phyloP scores from a whole-genome alignment of 2,797 vertebrate species.

The Sebastes hopkinsi region DNA sequence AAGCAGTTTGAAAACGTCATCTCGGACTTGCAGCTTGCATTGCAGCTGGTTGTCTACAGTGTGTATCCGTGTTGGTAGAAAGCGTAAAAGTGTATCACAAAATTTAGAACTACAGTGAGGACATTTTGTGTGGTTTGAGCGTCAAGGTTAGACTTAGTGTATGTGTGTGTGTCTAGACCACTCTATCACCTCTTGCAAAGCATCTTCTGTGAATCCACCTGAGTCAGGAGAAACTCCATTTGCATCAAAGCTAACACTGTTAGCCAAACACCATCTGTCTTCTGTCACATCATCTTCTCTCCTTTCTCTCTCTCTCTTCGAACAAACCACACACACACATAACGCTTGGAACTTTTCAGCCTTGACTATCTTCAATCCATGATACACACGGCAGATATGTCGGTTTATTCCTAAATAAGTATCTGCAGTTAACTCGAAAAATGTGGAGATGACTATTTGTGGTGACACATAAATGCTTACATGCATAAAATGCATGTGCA shows the following conservation, averaged over 20 bases:
- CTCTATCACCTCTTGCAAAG: background rate
- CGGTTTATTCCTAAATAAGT: background rate
- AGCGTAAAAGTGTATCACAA: background rate
- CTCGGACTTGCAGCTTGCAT: background rate
- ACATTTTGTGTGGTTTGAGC: background rate
- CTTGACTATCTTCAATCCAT: background rate
- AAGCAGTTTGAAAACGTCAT: too few species aligned
- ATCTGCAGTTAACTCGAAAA: slow-evolving; percentile 24
- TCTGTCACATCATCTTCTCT: background rate
- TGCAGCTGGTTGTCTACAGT: background rate
- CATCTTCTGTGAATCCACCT: background rate
- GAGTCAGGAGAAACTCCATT: background rate
- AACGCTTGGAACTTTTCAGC: background rate
- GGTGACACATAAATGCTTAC: slow-evolving; percentile 28
- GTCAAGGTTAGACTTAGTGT: background rate
- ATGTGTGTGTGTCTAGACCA: background rate
- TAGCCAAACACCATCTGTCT: slow-evolving; percentile 6
- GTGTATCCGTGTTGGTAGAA: background rate
- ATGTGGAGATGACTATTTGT: slow-evolving; percentile 2
- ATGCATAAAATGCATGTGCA: slow-evolving; percentile 22
- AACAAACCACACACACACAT: background rate
- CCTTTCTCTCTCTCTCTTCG: background rate
- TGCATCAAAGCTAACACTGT: background rate
- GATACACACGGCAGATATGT: background rate
- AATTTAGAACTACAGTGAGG: background rate